Conservation (phyloP, 2,113 vertebrate genomes). For the Callionymus lyra region DNA sequence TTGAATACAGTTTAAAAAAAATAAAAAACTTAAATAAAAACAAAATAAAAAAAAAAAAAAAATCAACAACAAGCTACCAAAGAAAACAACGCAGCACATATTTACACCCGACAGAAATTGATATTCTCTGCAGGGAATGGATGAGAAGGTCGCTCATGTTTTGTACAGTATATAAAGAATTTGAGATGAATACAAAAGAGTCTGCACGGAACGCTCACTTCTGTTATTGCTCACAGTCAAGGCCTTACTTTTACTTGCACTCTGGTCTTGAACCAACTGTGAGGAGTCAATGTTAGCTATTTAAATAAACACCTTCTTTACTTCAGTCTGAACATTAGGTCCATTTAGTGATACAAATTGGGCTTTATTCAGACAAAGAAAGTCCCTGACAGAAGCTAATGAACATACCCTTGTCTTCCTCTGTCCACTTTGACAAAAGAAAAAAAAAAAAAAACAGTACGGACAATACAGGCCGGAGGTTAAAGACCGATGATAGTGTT, state of each 20-base stretch:
- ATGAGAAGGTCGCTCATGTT: slow-evolving; percentile 25
- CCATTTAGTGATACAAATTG: slow-evolving; percentile 38
- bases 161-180: slow-evolving; percentile 13
- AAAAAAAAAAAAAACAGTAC: slow-evolving; percentile 45
- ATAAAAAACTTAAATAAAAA: slow-evolving; percentile 24
- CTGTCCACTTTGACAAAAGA: slow-evolving; percentile 41
- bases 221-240: slow-evolving; percentile 42
- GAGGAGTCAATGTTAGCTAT: slow-evolving; percentile 18
- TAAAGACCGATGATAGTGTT: slow-evolving; percentile 54
- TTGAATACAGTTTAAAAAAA: slow-evolving; percentile 62
- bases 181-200: slow-evolving; percentile 11
- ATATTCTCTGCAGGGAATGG: slow-evolving; percentile 45
- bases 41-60: slow-evolving; percentile 2
- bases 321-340: slow-evolving; percentile 29
- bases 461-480: slow-evolving; percentile 44
- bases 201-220: slow-evolving; percentile 19
- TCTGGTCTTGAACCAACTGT: slow-evolving; percentile 5
- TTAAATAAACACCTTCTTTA: slow-evolving; percentile 29
- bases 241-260: slow-evolving; percentile 12
- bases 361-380: slow-evolving; percentile 36
- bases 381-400: slow-evolving; percentile 54
- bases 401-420: slow-evolving; percentile 25
- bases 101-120: slow-evolving; percentile 65
- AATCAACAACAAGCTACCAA: slow-evolving; percentile 57
- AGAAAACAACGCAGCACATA: slow-evolving; percentile 64